These are phyloP conservation scores for Eulithis testata DNA, from an alignment of 2,888 invertebrate genomes.

Conservation along the genomic window DNA sequence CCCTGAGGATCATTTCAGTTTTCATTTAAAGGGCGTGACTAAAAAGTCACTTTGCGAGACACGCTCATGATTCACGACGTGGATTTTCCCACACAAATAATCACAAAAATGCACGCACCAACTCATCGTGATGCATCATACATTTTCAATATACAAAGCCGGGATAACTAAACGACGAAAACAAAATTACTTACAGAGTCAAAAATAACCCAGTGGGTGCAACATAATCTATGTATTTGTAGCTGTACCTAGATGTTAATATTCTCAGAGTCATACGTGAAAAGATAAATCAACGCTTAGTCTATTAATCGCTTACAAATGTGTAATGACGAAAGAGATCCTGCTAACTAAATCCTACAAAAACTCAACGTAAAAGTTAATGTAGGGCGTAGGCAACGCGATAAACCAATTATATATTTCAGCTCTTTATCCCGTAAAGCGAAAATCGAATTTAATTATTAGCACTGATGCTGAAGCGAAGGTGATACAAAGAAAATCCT, in stretches of 20 bases:
- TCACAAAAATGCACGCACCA: background rate
- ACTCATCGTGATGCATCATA: background rate
- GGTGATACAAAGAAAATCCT: slow-evolving; percentile 1
- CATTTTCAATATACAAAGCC: background rate
- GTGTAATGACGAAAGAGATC: too few species aligned
- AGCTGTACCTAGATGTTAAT: too few species aligned
- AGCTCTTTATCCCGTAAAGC: slow-evolving; percentile 1
- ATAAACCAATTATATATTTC: background rate
- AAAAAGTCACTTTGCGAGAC: background rate
- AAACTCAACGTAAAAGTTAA: background rate
- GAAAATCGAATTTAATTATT: slow-evolving; percentile 8
- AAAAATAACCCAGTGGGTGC: too few species aligned
- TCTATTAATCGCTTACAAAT: too few species aligned
- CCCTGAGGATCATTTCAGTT: too few species aligned
- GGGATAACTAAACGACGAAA: too few species aligned
- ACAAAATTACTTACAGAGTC: too few species aligned
- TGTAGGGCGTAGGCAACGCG: background rate
- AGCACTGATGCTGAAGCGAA: slow-evolving; percentile 3
- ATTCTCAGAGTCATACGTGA: too few species aligned
- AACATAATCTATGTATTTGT: too few species aligned
- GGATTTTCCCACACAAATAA: background rate
- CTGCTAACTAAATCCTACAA: too few species aligned
- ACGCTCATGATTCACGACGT: background rate
- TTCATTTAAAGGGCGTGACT: too few species aligned
- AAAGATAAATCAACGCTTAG: too few species aligned